Percentiles rank a stretch among this genome's conserved stretches.
Conservation (phyloP, 2,797 vertebrate species). For the Halcyon chelicuti region DNA sequence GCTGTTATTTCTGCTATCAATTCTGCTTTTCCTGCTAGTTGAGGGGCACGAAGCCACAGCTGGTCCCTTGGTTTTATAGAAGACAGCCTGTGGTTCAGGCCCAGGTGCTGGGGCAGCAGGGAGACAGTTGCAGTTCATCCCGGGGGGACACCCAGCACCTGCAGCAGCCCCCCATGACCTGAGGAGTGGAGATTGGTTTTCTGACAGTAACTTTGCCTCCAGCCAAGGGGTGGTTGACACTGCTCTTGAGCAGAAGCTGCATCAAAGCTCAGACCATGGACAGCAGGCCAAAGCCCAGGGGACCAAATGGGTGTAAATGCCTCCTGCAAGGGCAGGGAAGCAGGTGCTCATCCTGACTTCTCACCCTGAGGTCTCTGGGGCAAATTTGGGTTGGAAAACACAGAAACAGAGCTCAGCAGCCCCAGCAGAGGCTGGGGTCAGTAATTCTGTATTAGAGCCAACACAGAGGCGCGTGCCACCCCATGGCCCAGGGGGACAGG, state of each 20-base stretch:
- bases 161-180: fast-evolving
- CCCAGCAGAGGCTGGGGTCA: neutral
- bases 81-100: neutral
- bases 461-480: neutral
- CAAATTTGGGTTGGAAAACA: fast-evolving
- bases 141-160: fast-evolving
- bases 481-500: neutral
- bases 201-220: neutral
- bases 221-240: neutral
- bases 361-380: neutral
- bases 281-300: neutral
- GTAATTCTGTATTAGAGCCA: neutral
- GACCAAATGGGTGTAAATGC: neutral
- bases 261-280: neutral
- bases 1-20: neutral
- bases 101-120: neutral
- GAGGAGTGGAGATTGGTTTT: neutral
- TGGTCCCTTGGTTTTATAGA: neutral
- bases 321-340: neutral
- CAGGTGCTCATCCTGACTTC: neutral
- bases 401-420: neutral
- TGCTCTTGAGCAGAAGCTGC: neutral
- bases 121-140: neutral
- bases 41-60: neutral
- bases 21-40: neutral